A percentile compares a stretch with the other conserved stretches of the same genome.
Conservation (phyloP, 2,888 invertebrate genomes). For the Lomographa bimaculata region DNA sequence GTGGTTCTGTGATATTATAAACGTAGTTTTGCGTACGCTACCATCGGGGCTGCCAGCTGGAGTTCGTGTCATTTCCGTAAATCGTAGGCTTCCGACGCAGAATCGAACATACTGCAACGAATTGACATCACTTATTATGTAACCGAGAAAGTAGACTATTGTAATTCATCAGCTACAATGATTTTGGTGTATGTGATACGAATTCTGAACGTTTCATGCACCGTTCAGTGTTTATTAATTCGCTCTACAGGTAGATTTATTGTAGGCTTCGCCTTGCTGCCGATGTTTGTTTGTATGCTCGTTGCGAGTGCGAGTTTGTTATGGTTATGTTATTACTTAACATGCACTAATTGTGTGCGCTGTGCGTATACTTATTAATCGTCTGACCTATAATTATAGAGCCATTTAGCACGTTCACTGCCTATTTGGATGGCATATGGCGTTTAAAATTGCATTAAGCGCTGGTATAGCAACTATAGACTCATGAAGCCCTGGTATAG, state of each 20-base stretch:
- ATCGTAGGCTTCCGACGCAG: neutral
- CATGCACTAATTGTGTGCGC: conserved; percentile 16
- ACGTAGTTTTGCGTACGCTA: too few relatives aligned
- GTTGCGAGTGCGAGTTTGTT: conserved; percentile 8
- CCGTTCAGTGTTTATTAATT: conserved; percentile 49
- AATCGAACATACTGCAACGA: conserved; percentile 30
- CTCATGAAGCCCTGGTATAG: too few relatives aligned
- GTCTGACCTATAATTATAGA: conserved; percentile 24
- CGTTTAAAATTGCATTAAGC: conserved; percentile 3
- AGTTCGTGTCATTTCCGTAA: too few relatives aligned
- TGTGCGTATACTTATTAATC: conserved; percentile 26
- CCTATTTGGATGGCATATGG: neutral
- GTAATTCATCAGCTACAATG: conserved; percentile 70
- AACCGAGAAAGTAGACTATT: conserved; percentile 73
- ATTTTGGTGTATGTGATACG: conserved; percentile 50
- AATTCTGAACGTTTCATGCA: conserved; percentile 46
- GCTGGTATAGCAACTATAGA: too few relatives aligned
- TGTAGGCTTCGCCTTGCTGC: conserved; percentile 8
- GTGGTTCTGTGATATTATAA: too few relatives aligned
- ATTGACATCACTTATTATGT: conserved; percentile 50
- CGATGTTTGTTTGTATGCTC: conserved; percentile 24
- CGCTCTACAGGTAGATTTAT: conserved; percentile 28
- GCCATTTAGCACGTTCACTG: conserved; percentile 19
- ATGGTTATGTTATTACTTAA: conserved; percentile 18
- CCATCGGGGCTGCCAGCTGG: too few relatives aligned